Conservation (phyloP, 2,888 invertebrate genomes). For the Noctua janthina region DNA sequence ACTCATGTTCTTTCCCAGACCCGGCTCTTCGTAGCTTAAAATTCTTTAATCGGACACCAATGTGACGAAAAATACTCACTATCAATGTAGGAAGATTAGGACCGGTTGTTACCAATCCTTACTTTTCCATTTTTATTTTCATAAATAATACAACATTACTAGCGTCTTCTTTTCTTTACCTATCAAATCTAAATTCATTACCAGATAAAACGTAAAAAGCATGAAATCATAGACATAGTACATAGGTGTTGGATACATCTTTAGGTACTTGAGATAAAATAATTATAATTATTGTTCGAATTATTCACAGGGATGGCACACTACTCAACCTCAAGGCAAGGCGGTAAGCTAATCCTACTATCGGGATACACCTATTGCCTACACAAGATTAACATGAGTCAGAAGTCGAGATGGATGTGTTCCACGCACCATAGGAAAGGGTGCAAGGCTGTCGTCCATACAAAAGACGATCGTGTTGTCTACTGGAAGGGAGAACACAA, state of each 20-base stretch:
- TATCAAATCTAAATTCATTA: too few relatives aligned
- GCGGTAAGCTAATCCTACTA: slow-evolving; percentile 8
- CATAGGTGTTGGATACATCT: too few relatives aligned
- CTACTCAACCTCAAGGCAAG: slow-evolving; percentile 25
- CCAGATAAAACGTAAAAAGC: too few relatives aligned
- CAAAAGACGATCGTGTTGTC: slow-evolving; percentile 5
- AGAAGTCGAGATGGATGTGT: slow-evolving; percentile 19
- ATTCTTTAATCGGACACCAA: too few relatives aligned
- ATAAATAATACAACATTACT: not conserved
- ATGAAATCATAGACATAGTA: too few relatives aligned
- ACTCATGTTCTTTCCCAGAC: too few relatives aligned
- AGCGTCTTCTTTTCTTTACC: too few relatives aligned
- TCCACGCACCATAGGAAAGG: slow-evolving; percentile 22
- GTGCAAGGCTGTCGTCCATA: slow-evolving; percentile 28
- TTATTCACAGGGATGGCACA: slow-evolving; percentile 12
- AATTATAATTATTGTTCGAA: not conserved
- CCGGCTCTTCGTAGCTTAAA: too few relatives aligned
- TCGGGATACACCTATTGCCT: slow-evolving; percentile 32
- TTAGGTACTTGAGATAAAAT: not conserved
- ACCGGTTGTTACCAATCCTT: not conserved
- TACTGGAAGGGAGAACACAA: slow-evolving; percentile 10
- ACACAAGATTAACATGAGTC: not conserved
- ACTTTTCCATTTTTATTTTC: not conserved
- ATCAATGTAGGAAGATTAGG: not conserved
- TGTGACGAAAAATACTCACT: too few relatives aligned